Conservation (phyloP, 2,888 invertebrate genomes). For the Trichopria drosophilae region DNA sequence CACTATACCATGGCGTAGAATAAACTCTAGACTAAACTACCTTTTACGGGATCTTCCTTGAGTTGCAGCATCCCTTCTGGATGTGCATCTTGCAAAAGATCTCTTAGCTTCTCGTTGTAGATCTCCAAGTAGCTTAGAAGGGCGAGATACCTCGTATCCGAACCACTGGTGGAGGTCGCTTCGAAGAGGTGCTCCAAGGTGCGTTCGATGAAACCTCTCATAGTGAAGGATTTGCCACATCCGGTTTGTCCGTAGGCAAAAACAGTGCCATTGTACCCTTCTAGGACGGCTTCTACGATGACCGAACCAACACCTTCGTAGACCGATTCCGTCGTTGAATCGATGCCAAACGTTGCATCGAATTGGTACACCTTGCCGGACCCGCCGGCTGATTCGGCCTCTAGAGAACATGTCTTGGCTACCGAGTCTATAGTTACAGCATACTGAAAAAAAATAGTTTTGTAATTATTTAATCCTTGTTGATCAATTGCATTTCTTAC, state of each 20-base stretch:
- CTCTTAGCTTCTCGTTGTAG: constrained; percentile 80
- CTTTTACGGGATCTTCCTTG: constrained; percentile 62
- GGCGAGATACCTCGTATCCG: constrained; percentile 67
- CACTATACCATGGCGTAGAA: too few relatives aligned
- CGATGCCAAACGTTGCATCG: constrained; percentile 79
- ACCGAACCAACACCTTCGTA: constrained; percentile 76
- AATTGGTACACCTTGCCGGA: constrained; percentile 61
- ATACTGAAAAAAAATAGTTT: constrained; percentile 65
- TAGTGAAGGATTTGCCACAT: constrained; percentile 84
- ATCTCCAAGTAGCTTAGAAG: constrained; percentile 82
- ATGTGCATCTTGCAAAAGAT: constrained; percentile 66
- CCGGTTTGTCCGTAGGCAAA: constrained; percentile 94
- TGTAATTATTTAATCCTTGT: too few relatives aligned
- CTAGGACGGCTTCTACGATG: constrained; percentile 73
- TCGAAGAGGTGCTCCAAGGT: constrained; percentile 90
- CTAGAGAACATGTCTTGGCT: constrained; percentile 63
- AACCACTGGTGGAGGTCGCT: constrained; percentile 73
- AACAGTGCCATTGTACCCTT: constrained; percentile 91
- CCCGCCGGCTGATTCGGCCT: constrained; percentile 56
- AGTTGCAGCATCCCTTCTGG: constrained; percentile 64
- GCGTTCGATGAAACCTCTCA: constrained; percentile 77
- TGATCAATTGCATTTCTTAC: too few relatives aligned
- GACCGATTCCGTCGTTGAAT: constrained; percentile 79
- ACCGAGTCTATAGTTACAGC: constrained; percentile 67
- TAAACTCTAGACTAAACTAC: too few relatives aligned